Evolutionary conservation across 2,113 vertebrate genomes (phyloP), one percentile per base, ranked within the genome.

Genomic region (Acanthisitta chloris): DNA sequence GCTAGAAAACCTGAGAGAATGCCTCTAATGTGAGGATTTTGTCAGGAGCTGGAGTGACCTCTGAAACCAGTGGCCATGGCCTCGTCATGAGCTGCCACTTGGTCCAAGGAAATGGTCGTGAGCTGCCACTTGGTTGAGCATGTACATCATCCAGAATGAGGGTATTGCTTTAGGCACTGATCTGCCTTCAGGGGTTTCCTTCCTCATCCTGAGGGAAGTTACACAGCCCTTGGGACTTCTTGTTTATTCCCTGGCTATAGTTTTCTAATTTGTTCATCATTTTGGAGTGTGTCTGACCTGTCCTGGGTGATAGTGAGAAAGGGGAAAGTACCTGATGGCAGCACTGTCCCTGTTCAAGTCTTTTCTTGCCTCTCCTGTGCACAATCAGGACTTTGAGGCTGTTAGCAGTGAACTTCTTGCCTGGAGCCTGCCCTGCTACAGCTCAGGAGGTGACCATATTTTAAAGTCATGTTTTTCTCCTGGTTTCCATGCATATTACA

Each of bases 81-180:
- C 40, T 29, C 24, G 26, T 51, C 52, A 9, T 4, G 42, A 84
- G 48, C 48, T 85, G 40, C 38, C 29, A 20, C 61, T 43, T 66
- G 11, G 7, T 9, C n/a, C n/a, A n/a, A n/a, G n/a, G n/a, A n/a
- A n/a, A n/a, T n/a, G 48, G 21, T 81, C 55, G 8, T 4, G 42
- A 84, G 48, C 48, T 85, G 40, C 38, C 29, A 20, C 61, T 43
- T 66, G 11, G 7, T 9, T 74, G 33, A 88, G 19, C 9, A 31
- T 0, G 0, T 31, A n/a, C n/a, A 16, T 58, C 33, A 71, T 28
- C 38, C 58, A 48, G 77, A 51, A 28, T 1, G 0, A 8, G 34
- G 16, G 12, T 25, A 14, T 71, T 74, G 26, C 55, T 81, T 88
- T 52, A 38, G 38, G 31, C 29, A 33, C 9, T 11, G 55, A 28